These are phyloP conservation scores for Julus scandinavius DNA, from an alignment of 2,888 invertebrate species.

Conservation along the genomic window DNA sequence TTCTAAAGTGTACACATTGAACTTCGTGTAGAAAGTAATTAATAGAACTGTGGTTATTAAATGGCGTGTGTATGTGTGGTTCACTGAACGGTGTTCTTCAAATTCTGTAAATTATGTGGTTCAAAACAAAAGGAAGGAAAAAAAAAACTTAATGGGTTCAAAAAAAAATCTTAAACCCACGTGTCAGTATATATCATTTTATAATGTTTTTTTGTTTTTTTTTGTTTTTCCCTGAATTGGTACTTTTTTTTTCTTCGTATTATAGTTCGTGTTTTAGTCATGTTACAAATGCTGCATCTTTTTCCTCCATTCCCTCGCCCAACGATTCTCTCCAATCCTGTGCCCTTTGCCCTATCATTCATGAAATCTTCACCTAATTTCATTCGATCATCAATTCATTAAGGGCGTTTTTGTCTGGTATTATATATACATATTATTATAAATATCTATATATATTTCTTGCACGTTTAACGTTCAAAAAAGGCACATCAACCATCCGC, in stretches of 20 bases:
- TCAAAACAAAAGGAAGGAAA: conserved; percentile 35
- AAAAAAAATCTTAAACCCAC: not conserved
- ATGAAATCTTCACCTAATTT: conserved; percentile 30
- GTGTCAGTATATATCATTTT: conserved; percentile 42
- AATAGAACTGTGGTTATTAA: conserved; percentile 28
- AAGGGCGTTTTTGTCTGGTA: conserved; percentile 50
- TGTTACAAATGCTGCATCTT: conserved; percentile 35
- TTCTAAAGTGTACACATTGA: conserved; percentile 37
- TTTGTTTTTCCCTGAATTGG: conserved; percentile 14
- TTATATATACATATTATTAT: conserved; percentile 44
- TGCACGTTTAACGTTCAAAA: conserved; percentile 48
- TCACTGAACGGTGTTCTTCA: conserved; percentile 38
- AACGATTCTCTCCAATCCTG: not conserved
- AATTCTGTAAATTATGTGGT: conserved; percentile 39
- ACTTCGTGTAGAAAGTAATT: conserved; percentile 39
- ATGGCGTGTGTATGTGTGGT: conserved; percentile 29
- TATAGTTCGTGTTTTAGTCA: conserved; percentile 42
- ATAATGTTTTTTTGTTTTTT: not conserved
- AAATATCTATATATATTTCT: conserved; percentile 49
- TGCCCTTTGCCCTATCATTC: not conserved
- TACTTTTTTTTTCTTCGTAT: conserved; percentile 41
- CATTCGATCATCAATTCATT: conserved; percentile 37
- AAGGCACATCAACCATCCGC: conserved; percentile 34
- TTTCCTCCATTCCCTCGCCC: not conserved
- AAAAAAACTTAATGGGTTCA: not conserved